Base-by-base conservation (phyloP, 2,113 vertebrate genomes). In the Hepsetus odoe region DNA sequence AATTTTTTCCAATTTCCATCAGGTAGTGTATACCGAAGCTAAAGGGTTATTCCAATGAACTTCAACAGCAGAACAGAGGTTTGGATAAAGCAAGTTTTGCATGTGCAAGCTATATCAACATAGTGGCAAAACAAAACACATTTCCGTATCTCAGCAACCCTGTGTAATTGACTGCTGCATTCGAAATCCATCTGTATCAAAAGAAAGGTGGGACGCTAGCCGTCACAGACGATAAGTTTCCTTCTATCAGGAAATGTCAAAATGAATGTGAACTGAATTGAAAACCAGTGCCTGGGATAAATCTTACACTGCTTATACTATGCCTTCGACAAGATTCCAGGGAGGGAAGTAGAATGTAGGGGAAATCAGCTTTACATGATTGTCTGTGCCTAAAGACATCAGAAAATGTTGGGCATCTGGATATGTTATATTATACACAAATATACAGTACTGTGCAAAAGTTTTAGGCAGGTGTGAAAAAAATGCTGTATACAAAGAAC, bases 221-320 rank as follows among this genome's bases (percentile, higher is more conserved):
- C 78, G 67, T 80, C 74, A 79, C 66, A 84, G 70, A 79, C 44
- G 42, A 80, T 85, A 70, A 74, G 66, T 76, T 71, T 77, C 65
- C 61, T 46, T 71, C 76, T 64, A 85, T 85, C 64, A 83, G 44
- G 51, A 67, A 67, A 80, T 83, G 84, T 86, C 81, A 77, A 70
- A 74, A 18, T 24, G 66, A 76, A 65, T 38, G 81, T 76, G 74
- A 62, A 24, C 42, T 58, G 33, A 64, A 86, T 85, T 61, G 30
- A 79, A 82, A 88, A 82, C 32, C 28, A 46, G 42, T 22, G 38
- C 12, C 59, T 49, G 35, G 72, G 66, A 38, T 33, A 70, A 53
- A 65, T 80, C 53, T 42, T 62, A 12, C 64, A 38, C 65, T 70
- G 22, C 61, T 66, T 72, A 61, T 71, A 69, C 49, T 49, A 77